Evolutionary conservation across 2,113 vertebrate species (phyloP).

Genomic region (Archilochus colubris): DNA sequence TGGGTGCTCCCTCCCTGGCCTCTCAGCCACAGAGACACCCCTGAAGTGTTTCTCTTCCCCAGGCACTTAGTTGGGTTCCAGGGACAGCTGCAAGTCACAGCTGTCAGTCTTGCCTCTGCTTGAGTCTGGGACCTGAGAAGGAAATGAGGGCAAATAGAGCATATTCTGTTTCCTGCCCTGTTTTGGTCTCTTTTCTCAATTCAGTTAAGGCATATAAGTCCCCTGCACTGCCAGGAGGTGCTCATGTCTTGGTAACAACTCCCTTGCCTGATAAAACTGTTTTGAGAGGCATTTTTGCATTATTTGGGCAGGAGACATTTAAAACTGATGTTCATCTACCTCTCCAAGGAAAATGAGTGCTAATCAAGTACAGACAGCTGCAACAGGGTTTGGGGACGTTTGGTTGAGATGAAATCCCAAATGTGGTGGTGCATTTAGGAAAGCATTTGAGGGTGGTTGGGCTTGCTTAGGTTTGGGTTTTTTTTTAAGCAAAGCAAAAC

Average conservation of each 20-base stretch:
- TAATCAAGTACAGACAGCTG: background rate
- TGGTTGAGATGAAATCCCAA: accelerated
- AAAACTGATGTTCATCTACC: background rate
- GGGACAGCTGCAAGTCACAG: background rate
- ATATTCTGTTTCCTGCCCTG: background rate
- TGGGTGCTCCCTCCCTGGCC: background rate
- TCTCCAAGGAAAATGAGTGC: background rate
- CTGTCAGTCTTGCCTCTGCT: background rate
- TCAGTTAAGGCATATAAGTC: background rate
- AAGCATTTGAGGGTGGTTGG: background rate
- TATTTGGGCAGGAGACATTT: background rate
- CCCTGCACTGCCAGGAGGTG: background rate
- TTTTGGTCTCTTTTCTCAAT: background rate
- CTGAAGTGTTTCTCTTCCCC: background rate
- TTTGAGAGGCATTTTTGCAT: background rate
- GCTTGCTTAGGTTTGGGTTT: background rate
- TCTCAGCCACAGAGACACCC: accelerated
- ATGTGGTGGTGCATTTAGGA: background rate
- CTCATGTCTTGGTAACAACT: background rate
- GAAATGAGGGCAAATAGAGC: background rate
- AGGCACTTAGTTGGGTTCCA: background rate
- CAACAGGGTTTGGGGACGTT: background rate
- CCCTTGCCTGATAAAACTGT: background rate
- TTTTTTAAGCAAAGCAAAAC: background rate
- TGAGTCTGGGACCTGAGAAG: background rate